These are phyloP conservation scores for Diplodus puntazzo DNA, from an alignment of 2,797 vertebrate species.

Conservation along the genomic window DNA sequence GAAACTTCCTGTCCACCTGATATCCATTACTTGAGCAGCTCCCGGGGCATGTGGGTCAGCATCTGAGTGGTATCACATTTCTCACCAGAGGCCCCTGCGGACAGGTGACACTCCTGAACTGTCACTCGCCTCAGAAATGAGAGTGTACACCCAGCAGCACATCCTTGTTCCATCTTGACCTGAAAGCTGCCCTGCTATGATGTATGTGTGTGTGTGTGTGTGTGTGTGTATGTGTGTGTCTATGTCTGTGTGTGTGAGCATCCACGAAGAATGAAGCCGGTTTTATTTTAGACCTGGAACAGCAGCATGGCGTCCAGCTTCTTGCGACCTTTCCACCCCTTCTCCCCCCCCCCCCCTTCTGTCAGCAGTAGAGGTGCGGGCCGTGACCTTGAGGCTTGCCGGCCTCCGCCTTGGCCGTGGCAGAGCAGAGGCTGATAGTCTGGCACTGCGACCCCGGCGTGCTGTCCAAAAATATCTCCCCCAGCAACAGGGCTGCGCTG, in stretches of 20 bases:
- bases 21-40: conserved; percentile 39
- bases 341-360: conserved; percentile 46
- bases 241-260: background rate
- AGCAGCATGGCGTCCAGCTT: conserved; percentile 57
- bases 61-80: conserved; percentile 54
- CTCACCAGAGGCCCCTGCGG: conserved; percentile 54
- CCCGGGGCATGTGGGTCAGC: conserved; percentile 44
- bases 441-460: conserved; percentile 56
- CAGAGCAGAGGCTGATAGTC: conserved; percentile 69
- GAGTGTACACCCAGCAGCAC: conserved; percentile 59
- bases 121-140: conserved; percentile 69
- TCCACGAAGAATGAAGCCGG: conserved; percentile 36
- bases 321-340: conserved; percentile 50
- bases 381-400: conserved; percentile 75
- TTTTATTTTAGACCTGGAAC: conserved; percentile 77
- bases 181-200: conserved; percentile 11
- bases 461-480: conserved; percentile 81
- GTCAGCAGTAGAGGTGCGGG: conserved; percentile 75
- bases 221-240: background rate
- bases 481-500: conserved; percentile 58
- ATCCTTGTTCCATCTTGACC: conserved; percentile 76
- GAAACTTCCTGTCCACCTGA: conserved; percentile 56
- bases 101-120: conserved; percentile 75
- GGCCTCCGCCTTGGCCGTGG: conserved; percentile 56
- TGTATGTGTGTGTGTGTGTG: conserved; percentile 4